phyloP scores from a whole-genome alignment of 2,797 vertebrate genomes.

The Lutra lutra region DNA sequence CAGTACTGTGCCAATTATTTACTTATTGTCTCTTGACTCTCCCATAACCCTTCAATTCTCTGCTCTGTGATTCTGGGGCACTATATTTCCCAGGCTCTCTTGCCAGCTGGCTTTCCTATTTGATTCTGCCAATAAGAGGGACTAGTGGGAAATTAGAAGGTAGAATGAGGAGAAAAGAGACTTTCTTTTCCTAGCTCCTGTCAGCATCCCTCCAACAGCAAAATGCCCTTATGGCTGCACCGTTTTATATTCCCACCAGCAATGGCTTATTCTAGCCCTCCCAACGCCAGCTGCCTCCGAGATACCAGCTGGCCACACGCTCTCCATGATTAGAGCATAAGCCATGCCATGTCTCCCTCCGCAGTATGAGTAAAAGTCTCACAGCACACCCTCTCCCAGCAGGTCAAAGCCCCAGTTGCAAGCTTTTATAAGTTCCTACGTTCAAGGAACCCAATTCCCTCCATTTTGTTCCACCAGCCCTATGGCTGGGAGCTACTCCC shows the following conservation, averaged over 20 bases:
- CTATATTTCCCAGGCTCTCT: slow-evolving; percentile 43
- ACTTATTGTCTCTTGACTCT: background rate
- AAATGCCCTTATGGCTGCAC: background rate
- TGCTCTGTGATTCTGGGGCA: slow-evolving; percentile 7
- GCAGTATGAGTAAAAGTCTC: background rate
- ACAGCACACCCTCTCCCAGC: background rate
- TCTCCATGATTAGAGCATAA: slow-evolving; percentile 49
- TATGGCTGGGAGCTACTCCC: background rate
- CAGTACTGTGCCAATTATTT: background rate
- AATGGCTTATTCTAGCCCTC: slow-evolving; percentile 12
- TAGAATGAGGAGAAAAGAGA: slow-evolving; percentile 26
- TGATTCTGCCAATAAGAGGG: slow-evolving; percentile 11
- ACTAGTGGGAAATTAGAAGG: slow-evolving; percentile 39
- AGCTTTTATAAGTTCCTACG: slow-evolving; percentile 14
- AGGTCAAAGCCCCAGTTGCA: background rate
- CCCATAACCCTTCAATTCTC: slow-evolving; percentile 20
- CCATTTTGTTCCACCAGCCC: background rate
- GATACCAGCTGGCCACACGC: slow-evolving; percentile 29
- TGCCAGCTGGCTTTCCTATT: slow-evolving; percentile 39
- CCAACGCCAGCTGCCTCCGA: slow-evolving; percentile 28
- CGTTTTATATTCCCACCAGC: slow-evolving; percentile 44
- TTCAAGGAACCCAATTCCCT: slow-evolving; percentile 8
- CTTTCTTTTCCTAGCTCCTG: slow-evolving; percentile 30
- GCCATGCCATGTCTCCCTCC: background rate
- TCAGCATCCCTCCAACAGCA: slow-evolving; percentile 39